Evolutionary conservation across 2,113 vertebrate species (phyloP), one percentile per base, ranked within the genome.

Genomic region (Poeciliopsis prolifica): DNA sequence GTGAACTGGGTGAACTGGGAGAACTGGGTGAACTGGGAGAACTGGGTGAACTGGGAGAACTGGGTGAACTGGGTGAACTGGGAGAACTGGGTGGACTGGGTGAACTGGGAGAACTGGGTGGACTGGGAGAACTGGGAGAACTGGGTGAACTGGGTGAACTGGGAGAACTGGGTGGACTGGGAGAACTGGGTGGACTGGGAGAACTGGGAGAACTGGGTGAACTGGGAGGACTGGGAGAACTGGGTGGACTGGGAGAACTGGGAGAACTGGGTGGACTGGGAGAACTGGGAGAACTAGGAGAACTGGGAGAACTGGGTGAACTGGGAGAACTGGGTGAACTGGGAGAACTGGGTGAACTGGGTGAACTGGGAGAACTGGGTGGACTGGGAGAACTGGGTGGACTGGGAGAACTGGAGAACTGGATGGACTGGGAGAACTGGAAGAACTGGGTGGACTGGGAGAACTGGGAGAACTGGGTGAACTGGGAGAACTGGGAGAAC

Each of bases 211-310:
- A 28, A 28, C 28, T 28, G 28, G 28, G 28, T 28, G 28, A n/a
- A n/a, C n/a, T n/a, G n/a, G 35, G 78, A 64, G 35, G 63, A 22
- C 11, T 8, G 28, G 28, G 12, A 1, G 44, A 22, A 10, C 40
- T 64, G 22, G 6, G 61, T 1, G 22, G 1, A 19, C 42, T 54
- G 29, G 29, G 51, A 13, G 31, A 13, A 2, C 24, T 26, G 35
- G 19, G 11, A n/a, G n/a, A n/a, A n/a, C n/a, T n/a, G n/a, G n/a
- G n/a, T 0, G 37, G 6, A 37, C 35, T 37, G 35, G 35, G 17
- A 13, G n/a, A 28, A n/a, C 30, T 30, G 28, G 28, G 28, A n/a
- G n/a, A n/a, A n/a, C n/a, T 78, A 64, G 35, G 78, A 64, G 35
- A 68, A 22, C 11, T 8, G 28, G 28, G 12, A 1, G 44, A 22